Percentiles rank a stretch among this genome's conserved stretches.
Conservation (phyloP, 2,797 vertebrate genomes). For the Epinephelus malabaricus region DNA sequence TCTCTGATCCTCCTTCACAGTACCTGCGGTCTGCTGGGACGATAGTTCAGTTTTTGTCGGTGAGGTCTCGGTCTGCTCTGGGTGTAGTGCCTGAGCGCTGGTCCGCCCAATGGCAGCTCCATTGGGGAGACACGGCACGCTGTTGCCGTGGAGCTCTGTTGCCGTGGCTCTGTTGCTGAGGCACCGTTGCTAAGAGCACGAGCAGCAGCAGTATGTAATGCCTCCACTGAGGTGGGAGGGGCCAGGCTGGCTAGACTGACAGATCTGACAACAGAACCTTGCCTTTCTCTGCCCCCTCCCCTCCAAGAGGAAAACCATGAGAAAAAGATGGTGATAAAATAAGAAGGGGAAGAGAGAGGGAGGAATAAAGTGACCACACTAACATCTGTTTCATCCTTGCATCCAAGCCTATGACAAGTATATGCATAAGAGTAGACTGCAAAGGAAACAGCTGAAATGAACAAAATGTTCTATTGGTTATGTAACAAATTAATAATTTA, state of each 20-base stretch:
- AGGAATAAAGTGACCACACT: conserved; percentile 37
- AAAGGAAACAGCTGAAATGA: conserved; percentile 44
- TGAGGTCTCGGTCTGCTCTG: conserved; percentile 86
- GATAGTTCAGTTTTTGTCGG: conserved; percentile 84
- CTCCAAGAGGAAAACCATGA: conserved; percentile 67
- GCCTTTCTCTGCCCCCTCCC: conserved; percentile 78
- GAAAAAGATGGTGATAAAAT: conserved; percentile 70
- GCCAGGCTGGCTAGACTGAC: conserved; percentile 79
- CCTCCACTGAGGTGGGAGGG: conserved; percentile 80
- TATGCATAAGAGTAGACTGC: neutral
- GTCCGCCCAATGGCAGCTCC: conserved; percentile 87
- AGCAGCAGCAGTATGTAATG: conserved; percentile 86
- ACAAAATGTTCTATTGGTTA: conserved; percentile 73
- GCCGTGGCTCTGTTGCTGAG: conserved; percentile 83
- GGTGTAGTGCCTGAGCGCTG: conserved; percentile 86
- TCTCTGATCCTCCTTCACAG: conserved; percentile 54
- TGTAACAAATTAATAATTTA: conserved; percentile 82
- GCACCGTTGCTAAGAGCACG: conserved; percentile 85
- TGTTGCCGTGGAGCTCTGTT: conserved; percentile 86
- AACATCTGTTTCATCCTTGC: conserved; percentile 35
- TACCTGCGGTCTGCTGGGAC: conserved; percentile 85
- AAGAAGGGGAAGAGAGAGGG: conserved; percentile 46
- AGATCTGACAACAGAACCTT: conserved; percentile 83
- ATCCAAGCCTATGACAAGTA: neutral
- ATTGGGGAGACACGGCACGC: conserved; percentile 87